These are phyloP conservation scores for Grantiella picta DNA, from an alignment of 2,113 vertebrate species.

Conservation along the genomic window DNA sequence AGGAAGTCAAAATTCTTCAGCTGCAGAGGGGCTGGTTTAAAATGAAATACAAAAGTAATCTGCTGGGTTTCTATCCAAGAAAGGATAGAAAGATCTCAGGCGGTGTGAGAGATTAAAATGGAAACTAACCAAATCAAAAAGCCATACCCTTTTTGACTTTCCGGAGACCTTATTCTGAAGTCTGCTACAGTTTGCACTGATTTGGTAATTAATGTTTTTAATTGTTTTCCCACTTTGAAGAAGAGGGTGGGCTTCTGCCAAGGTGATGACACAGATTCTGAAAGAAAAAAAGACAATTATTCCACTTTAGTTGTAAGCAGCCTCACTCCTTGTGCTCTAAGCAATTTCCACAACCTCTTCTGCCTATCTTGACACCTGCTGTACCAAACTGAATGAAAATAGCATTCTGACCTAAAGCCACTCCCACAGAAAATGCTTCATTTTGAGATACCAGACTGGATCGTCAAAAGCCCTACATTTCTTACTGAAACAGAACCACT, in stretches of 20 bases:
- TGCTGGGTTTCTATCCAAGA: neutral
- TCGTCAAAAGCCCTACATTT: neutral
- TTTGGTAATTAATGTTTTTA: constrained; percentile 89
- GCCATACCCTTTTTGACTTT: constrained; percentile 92
- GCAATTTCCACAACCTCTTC: neutral
- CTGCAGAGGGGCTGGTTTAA: neutral
- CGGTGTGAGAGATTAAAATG: neutral
- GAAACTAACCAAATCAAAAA: neutral
- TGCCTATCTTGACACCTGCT: neutral
- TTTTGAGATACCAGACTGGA: neutral
- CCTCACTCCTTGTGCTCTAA: neutral
- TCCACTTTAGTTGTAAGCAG: neutral
- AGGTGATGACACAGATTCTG: constrained; percentile 92
- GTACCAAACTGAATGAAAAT: neutral
- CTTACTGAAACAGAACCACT: neutral
- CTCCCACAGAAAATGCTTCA: neutral
- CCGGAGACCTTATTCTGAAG: constrained; percentile 96
- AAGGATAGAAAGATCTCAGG: neutral
- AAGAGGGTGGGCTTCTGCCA: constrained; percentile 92
- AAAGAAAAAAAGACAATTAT: neutral
- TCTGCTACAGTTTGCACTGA: constrained; percentile 93
- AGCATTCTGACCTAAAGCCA: neutral
- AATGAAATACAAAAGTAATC: neutral
- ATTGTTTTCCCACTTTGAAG: constrained; percentile 85
- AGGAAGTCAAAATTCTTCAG: neutral